A percentile compares a stretch with the other conserved stretches of the same genome.
Conservation (phyloP, 2,888 invertebrate species). For the Diloba caeruleocephala region DNA sequence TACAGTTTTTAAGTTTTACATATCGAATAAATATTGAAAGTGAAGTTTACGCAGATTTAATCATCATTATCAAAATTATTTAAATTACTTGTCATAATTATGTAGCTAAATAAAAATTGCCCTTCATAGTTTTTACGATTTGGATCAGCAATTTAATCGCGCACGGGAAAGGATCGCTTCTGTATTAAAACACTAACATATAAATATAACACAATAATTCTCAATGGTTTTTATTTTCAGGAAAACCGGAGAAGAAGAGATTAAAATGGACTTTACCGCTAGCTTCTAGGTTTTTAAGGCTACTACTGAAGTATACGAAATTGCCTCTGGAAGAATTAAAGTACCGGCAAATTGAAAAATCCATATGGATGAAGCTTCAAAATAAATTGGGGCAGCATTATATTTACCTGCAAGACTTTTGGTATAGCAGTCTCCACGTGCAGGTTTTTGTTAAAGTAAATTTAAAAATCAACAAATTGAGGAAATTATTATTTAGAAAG, state of each 20-base stretch:
- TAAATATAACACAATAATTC: too few species aligned
- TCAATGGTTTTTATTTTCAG: slow-evolving; percentile 49
- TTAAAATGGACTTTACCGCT: slow-evolving; percentile 70
- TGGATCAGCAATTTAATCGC: too few species aligned
- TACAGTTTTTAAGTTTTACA: too few species aligned
- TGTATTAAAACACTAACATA: too few species aligned
- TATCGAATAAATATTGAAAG: too few species aligned
- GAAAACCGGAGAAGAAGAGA: slow-evolving; percentile 61
- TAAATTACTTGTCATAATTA: too few species aligned
- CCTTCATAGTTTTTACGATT: too few species aligned
- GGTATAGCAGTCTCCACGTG: slow-evolving; percentile 72
- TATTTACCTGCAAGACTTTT: slow-evolving; percentile 68
- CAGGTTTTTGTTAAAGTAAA: slow-evolving; percentile 74
- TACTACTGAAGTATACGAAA: slow-evolving; percentile 66
- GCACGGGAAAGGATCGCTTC: too few species aligned
- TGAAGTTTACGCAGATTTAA: too few species aligned
- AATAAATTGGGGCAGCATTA: slow-evolving; percentile 67
- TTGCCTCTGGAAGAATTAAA: slow-evolving; percentile 70
- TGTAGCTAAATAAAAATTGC: too few species aligned
- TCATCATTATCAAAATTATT: too few species aligned
- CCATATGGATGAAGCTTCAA: slow-evolving; percentile 71
- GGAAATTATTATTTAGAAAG: slow-evolving; percentile 68
- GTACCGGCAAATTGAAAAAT: slow-evolving; percentile 66
- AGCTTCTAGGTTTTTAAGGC: slow-evolving; percentile 69
- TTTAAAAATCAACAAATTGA: slow-evolving; percentile 67